These are phyloP conservation scores for Eulimnadia texana DNA, from an alignment of 1,140 invertebrate species.

Conservation along the genomic window DNA sequence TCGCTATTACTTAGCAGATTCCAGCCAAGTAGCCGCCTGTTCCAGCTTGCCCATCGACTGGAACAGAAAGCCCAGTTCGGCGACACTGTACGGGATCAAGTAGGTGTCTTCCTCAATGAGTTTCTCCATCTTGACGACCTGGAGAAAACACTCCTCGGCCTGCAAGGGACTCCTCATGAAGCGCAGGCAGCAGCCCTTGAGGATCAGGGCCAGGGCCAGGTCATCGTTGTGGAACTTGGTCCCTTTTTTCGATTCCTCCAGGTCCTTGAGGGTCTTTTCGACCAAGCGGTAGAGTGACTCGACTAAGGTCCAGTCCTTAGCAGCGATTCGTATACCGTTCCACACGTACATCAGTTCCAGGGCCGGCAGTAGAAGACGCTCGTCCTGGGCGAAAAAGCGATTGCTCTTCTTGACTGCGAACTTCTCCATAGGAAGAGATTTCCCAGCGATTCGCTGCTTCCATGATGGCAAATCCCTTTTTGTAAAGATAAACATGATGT, in stretches of 20 bases:
- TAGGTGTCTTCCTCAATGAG: constrained; percentile 69
- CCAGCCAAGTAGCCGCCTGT: constrained; percentile 53
- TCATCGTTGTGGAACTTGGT: constrained; percentile 53
- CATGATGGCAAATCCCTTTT: constrained; percentile 57
- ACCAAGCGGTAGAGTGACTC: constrained; percentile 55
- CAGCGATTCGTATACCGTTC: constrained; percentile 80
- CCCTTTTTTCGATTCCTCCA: constrained; percentile 17
- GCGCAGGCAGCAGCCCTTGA: constrained; percentile 71
- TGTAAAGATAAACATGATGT: no score
- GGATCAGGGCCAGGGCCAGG: constrained; percentile 51
- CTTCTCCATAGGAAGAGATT: constrained; percentile 92
- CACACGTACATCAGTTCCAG: constrained; percentile 83
- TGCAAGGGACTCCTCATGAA: constrained; percentile 52
- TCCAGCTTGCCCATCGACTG: constrained; percentile 46
- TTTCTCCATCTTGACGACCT: constrained; percentile 53
- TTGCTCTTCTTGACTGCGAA: constrained; percentile 74
- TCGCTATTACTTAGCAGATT: constrained; percentile 61
- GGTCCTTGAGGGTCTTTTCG: constrained; percentile 40
- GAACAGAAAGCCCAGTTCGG: constrained; percentile 69
- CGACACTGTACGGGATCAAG: constrained; percentile 68
- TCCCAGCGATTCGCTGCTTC: constrained; percentile 84
- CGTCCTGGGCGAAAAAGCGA: constrained; percentile 57
- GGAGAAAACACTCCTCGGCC: constrained; percentile 58
- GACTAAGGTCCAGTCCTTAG: constrained; percentile 48
- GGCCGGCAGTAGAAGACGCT: constrained; percentile 58